Base-by-base conservation (phyloP, 2,888 invertebrate genomes). In the Kryphioiulus occultus region DNA sequence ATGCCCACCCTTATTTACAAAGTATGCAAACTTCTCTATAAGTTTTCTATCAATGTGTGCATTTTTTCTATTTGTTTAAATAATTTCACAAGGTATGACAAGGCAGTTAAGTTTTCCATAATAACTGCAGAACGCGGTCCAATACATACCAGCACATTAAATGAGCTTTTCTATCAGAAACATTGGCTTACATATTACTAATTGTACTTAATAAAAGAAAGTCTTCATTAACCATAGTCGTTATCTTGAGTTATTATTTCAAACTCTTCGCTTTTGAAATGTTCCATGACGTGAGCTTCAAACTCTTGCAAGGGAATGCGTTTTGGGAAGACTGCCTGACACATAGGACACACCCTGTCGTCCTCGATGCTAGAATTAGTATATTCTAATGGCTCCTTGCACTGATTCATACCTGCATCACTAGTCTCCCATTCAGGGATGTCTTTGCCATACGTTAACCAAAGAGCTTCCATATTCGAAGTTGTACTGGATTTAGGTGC, bases 261-360 rank as follows among this genome's bases (percentile, higher is more conserved):
- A 85, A 87, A 89, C 85, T 89, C 89, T 30, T 88, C 88, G 22
- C 83, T 32, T 26, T 59, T 85, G 85, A 89, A 89, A 86, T 89
- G 89, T 5, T 59, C 87, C 47, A 88, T 87, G 19, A 87, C 89
- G 22, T 89, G 89, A 19, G 84, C 53, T 42, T 87, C 89, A 53
- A 89, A 89, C 30, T 89, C 88, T 26, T 42, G 26, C 32, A 88
- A 87, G 12, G 89, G 89, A 85, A 88, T 35, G 22, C 53, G 35
- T 32, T 84, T 85, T 12, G 89, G 88, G 47, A 88, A 89, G 9
- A 87, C 88, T 3, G 42, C 84, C 35, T 87, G 83, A 84, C 89
- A 89, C 42, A 89, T 88, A 9, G 89, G 89, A 53, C 89, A 89
- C 30, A 89, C 88, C 53, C 89, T 22, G 15, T 89, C 89, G 22